A percentile compares a stretch with the other conserved stretches of the same genome.
Evolutionary conservation across 2,888 invertebrate genomes (phyloP).

Genomic region (Lapara coniferarum): DNA sequence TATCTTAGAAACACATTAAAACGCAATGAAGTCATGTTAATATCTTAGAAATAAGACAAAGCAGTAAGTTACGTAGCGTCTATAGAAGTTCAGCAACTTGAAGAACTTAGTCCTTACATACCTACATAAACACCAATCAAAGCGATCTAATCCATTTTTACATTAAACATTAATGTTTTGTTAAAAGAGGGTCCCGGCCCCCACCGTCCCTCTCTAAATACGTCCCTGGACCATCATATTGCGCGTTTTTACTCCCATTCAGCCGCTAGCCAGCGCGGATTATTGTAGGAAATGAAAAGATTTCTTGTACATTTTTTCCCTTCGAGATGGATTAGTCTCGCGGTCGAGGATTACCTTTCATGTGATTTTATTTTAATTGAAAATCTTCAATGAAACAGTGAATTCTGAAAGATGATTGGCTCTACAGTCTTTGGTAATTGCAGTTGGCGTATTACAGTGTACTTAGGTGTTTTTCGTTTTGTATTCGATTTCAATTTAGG

Average conservation of each 20-base stretch:
- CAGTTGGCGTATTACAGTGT: background rate
- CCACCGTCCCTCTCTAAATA: constrained; percentile 34
- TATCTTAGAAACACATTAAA: too few species aligned
- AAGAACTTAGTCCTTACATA: too few species aligned
- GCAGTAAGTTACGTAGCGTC: too few species aligned
- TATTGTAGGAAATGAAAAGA: constrained; percentile 71
- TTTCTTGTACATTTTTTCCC: constrained; percentile 60
- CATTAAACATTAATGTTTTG: background rate
- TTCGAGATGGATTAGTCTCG: constrained; percentile 39
- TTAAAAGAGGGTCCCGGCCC: constrained; percentile 22
- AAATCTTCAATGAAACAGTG: constrained; percentile 20
- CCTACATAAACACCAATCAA: too few species aligned
- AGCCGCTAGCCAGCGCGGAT: constrained; percentile 53
- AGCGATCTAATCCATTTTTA: too few species aligned
- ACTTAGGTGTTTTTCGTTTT: background rate
- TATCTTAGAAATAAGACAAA: too few species aligned
- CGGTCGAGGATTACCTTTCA: constrained; percentile 28
- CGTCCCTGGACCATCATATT: constrained; percentile 33
- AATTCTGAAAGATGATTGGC: constrained; percentile 2
- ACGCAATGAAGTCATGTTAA: too few species aligned
- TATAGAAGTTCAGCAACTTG: too few species aligned
- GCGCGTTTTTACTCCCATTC: constrained; percentile 52
- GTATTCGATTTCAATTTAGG: too few species aligned
- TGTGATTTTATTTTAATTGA: constrained; percentile 14
- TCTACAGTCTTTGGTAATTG: background rate